These are phyloP conservation scores for Muricea muricata DNA, from an alignment of 92 coral and sea anemone species.

Conservation along the genomic window DNA sequence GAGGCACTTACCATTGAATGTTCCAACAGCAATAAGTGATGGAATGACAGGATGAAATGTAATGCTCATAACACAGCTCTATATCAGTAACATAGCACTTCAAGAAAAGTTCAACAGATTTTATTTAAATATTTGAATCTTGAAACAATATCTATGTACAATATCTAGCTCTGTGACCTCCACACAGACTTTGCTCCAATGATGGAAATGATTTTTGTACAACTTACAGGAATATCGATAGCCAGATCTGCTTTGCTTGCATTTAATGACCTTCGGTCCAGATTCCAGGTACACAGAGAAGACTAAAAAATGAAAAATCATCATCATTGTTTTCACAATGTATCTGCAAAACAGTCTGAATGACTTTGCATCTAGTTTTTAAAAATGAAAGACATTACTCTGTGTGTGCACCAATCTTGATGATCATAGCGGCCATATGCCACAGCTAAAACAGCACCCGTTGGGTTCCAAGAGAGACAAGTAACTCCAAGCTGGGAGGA, in stretches of 20 bases:
- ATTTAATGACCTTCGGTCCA: slow-evolving; percentile 82
- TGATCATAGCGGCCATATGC: slow-evolving; percentile 96
- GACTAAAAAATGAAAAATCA: slow-evolving; percentile 61
- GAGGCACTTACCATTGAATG: slow-evolving; percentile 79
- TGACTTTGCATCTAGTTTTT: too few species aligned
- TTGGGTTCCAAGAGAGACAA: slow-evolving; percentile 92
- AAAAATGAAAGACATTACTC: slow-evolving; percentile 55
- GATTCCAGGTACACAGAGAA: slow-evolving; percentile 92
- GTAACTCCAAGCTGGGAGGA: slow-evolving; percentile 84
- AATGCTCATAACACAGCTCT: slow-evolving; percentile 95
- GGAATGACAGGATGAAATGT: slow-evolving; percentile 94
- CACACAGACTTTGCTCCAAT: too few species aligned
- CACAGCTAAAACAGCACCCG: slow-evolving; percentile 96
- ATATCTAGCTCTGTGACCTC: too few species aligned
- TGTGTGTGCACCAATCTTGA: slow-evolving; percentile 98
- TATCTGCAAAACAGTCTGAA: too few species aligned
- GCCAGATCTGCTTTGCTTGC: slow-evolving; percentile 84
- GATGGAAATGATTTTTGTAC: too few species aligned
- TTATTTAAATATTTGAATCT: too few species aligned
- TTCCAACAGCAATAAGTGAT: slow-evolving; percentile 90
- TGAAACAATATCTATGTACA: too few species aligned
- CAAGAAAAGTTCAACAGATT: too few species aligned
- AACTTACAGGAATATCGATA: slow-evolving; percentile 88
- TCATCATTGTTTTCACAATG: too few species aligned
- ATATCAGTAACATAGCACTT: neutral